phyloP scores from a whole-genome alignment of 2,113 vertebrate genomes.

The Scalopus aquaticus region DNA sequence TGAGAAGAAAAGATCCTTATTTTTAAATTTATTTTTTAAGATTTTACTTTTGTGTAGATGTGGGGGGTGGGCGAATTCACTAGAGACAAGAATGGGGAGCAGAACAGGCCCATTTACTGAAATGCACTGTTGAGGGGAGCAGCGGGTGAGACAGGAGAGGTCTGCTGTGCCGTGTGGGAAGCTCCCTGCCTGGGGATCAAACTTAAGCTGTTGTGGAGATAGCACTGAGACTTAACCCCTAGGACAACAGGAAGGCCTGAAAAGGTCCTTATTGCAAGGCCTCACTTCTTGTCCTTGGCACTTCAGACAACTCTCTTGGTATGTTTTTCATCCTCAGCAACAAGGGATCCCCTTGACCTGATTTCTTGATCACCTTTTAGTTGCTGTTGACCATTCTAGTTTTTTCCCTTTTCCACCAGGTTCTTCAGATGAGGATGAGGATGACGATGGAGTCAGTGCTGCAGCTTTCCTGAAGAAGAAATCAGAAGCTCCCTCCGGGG shows the following conservation, averaged over 20 bases:
- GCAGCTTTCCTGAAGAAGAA: slow-evolving; percentile 92
- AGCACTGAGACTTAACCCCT: too few relatives aligned
- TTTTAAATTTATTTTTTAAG: too few relatives aligned
- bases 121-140: too few relatives aligned
- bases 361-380: not conserved
- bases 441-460: slow-evolving; percentile 84
- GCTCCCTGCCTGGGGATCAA: too few relatives aligned
- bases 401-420: not conserved
- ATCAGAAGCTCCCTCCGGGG: slow-evolving; percentile 82
- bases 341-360: not conserved
- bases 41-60: too few relatives aligned
- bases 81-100: too few relatives aligned
- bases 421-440: slow-evolving; percentile 83
- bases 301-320: slow-evolving; percentile 94
- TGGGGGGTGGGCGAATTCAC: too few relatives aligned
- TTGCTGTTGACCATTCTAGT: not conserved
- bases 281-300: slow-evolving; percentile 94
- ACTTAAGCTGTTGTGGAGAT: too few relatives aligned
- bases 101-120: too few relatives aligned
- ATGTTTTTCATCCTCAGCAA: slow-evolving; percentile 92
- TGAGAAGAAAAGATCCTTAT: slow-evolving; percentile 63
- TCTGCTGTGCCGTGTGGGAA: too few relatives aligned
- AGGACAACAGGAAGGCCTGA: too few relatives aligned
- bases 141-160: too few relatives aligned
- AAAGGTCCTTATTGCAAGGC: not conserved